These are phyloP conservation scores for Phrynosoma platyrhinos DNA, from an alignment of 2,113 vertebrate genomes.

Conservation along the genomic window DNA sequence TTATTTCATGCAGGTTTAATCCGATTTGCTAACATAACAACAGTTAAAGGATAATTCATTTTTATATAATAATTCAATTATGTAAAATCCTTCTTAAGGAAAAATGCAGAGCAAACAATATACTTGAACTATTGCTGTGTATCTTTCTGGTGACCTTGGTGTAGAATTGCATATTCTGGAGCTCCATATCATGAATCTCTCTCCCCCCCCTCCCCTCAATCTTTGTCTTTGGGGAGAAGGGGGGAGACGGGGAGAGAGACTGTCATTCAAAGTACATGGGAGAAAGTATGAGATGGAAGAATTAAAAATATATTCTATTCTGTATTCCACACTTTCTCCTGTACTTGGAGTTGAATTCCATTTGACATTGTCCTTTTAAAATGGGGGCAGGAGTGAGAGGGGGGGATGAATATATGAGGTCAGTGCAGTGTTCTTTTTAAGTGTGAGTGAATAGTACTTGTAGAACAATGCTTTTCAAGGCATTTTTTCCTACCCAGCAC, in stretches of 20 bases:
- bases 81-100: constrained; percentile 50
- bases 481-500: not conserved
- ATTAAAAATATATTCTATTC: not conserved
- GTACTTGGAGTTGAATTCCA: not conserved
- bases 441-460: not conserved
- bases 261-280: not conserved
- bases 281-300: not conserved
- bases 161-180: constrained; percentile 7
- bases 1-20: constrained; percentile 38
- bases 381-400: not conserved
- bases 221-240: not conserved
- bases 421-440: not conserved
- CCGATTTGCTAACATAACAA: constrained; percentile 4
- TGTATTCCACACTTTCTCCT: not conserved
- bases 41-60: constrained; percentile 53
- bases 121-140: constrained; percentile 42
- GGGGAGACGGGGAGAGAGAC: not conserved
- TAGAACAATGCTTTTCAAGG: constrained; percentile 31
- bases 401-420: not conserved
- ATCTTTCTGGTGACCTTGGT: constrained; percentile 2
- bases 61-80: constrained; percentile 52
- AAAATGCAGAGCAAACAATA: constrained; percentile 41
- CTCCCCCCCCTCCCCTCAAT: not conserved
- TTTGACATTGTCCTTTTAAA: not conserved
- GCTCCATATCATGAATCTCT: not conserved